Evolutionary conservation across 2,113 vertebrate genomes (phyloP).

Genomic region (Hippoglossus stenolepis): DNA sequence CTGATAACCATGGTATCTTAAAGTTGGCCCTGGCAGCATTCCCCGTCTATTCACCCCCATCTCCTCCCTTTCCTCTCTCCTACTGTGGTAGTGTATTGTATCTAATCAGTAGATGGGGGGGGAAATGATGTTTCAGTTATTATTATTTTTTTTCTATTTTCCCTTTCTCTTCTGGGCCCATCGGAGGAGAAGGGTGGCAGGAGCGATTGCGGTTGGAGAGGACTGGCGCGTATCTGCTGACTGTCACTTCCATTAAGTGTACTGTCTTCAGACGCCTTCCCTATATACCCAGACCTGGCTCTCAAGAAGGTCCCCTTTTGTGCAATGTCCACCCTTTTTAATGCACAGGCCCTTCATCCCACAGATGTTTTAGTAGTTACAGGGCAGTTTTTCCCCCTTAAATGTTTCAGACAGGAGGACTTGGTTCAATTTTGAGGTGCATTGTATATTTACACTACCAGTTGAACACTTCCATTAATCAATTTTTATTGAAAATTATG

Average conservation of each 20-base stretch:
- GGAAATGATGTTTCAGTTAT: not conserved
- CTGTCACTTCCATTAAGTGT: conserved; percentile 65
- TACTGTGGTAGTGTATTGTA: conserved; percentile 57
- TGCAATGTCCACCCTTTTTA: conserved; percentile 53
- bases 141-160: conserved; percentile 31
- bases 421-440: not conserved
- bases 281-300: conserved; percentile 44
- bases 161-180: conserved; percentile 42
- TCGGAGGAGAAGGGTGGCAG: conserved; percentile 26
- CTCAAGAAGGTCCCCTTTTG: conserved; percentile 60
- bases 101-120: conserved; percentile 69
- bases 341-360: conserved; percentile 40
- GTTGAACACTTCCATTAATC: not conserved
- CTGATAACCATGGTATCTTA: conserved; percentile 79
- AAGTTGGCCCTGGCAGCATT: conserved; percentile 65
- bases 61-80: conserved; percentile 39
- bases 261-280: not conserved
- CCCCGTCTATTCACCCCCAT: conserved; percentile 52
- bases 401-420: not conserved
- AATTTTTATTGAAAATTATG: not conserved
- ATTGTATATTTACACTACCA: not conserved
- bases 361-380: conserved; percentile 40
- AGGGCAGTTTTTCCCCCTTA: no score
- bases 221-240: conserved; percentile 72
- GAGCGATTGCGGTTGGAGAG: conserved; percentile 44